Percentiles rank a stretch among this genome's conserved stretches.
These are phyloP conservation scores for Halictus quadricinctus DNA, from an alignment of 2,888 invertebrate genomes.

Conservation along the genomic window DNA sequence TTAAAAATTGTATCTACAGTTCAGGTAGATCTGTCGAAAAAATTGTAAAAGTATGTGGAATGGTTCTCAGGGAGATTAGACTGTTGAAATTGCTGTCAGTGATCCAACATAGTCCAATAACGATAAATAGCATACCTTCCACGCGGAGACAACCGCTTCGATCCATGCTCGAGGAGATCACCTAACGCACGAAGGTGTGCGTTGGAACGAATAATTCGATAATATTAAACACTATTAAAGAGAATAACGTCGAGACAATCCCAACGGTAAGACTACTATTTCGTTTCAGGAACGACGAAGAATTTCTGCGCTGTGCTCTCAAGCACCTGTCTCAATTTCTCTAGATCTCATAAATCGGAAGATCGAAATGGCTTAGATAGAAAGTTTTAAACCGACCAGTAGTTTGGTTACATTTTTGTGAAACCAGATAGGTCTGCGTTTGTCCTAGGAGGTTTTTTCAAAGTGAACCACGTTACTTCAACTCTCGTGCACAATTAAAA, in stretches of 20 bases:
- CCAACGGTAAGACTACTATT: slow-evolving; percentile 39
- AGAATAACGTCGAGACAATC: slow-evolving; percentile 50
- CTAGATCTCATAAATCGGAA: neutral
- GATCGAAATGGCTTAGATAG: neutral
- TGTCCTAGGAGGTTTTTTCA: too few species aligned
- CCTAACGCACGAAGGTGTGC: slow-evolving; percentile 60
- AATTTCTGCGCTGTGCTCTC: neutral
- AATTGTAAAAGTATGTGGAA: neutral
- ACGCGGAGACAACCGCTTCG: neutral
- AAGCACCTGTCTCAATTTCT: neutral
- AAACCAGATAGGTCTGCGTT: too few species aligned
- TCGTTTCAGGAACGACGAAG: slow-evolving; percentile 55
- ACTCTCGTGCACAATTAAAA: too few species aligned
- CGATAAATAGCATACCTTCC: too few species aligned
- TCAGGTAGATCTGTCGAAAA: neutral
- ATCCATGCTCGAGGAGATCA: slow-evolving; percentile 46
- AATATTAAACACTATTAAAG: slow-evolving; percentile 63
- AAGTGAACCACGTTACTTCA: too few species aligned
- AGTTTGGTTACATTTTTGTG: neutral
- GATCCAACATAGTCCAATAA: neutral
- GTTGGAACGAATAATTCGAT: slow-evolving; percentile 64
- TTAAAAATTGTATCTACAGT: neutral
- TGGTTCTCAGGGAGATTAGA: neutral
- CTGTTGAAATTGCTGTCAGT: neutral
- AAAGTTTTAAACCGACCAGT: neutral